Conservation (phyloP, 2,888 invertebrate species). For the Calliscelio sp. region DNA sequence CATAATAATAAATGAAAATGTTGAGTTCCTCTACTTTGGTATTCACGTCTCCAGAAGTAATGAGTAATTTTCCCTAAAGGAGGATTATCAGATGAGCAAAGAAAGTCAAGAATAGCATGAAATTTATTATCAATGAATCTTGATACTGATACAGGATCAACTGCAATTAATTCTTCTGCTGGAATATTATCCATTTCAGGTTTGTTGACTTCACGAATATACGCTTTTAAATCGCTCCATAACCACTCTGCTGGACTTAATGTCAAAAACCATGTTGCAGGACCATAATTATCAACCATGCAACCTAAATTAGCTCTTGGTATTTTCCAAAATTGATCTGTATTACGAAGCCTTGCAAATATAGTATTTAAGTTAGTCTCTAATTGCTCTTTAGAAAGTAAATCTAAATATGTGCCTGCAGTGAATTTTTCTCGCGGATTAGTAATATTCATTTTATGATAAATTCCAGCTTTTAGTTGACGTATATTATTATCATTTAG, state of each 20-base stretch:
- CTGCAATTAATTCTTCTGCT: conserved; percentile 63
- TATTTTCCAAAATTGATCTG: conserved; percentile 68
- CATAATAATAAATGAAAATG: conserved; percentile 14
- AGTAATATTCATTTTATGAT: conserved; percentile 48
- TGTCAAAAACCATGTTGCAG: conserved; percentile 77
- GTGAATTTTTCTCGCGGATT: conserved; percentile 35
- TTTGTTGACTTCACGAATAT: conserved; percentile 59
- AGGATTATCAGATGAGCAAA: conserved; percentile 69
- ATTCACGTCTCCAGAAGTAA: conserved; percentile 16
- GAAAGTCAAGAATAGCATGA: conserved; percentile 72
- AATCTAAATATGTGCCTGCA: neutral
- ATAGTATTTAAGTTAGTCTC: conserved; percentile 71
- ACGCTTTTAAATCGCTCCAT: conserved; percentile 63
- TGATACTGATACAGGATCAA: conserved; percentile 77
- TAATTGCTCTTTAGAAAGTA: conserved; percentile 71
- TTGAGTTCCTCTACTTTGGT: neutral
- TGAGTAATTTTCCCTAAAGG: conserved; percentile 7
- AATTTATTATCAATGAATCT: conserved; percentile 78
- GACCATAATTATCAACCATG: conserved; percentile 74
- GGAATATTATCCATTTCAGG: conserved; percentile 75
- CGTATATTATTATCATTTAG: conserved; percentile 75
- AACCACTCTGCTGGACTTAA: conserved; percentile 69
- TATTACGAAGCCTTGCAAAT: conserved; percentile 51
- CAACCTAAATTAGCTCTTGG: conserved; percentile 51
- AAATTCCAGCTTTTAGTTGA: conserved; percentile 69